phyloP scores from a whole-genome alignment of 2,113 vertebrate species.

The Hypocryptadius cinnamomeus region DNA sequence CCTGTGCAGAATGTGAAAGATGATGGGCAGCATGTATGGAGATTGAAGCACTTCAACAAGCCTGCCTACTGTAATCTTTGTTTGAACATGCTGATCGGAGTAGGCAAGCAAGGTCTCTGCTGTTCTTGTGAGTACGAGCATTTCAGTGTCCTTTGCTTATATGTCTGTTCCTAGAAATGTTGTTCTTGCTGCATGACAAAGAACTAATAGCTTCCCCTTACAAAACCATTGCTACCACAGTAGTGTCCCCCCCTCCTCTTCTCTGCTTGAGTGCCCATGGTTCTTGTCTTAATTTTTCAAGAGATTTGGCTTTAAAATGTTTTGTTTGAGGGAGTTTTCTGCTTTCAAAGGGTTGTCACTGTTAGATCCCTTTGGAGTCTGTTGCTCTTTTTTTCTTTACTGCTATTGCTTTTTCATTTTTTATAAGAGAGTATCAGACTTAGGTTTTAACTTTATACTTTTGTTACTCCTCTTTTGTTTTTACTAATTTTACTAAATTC shows the following conservation, averaged over 20 bases:
- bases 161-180: neutral
- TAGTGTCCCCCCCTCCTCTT: neutral
- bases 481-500: neutral
- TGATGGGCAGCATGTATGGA: slow-evolving; percentile 93
- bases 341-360: neutral
- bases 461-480: neutral
- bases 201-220: neutral
- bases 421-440: neutral
- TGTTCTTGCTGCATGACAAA: neutral
- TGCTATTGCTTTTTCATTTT: neutral
- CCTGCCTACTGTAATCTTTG: slow-evolving; percentile 96
- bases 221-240: neutral
- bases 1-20: slow-evolving; percentile 88
- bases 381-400: neutral
- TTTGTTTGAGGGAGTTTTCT: neutral
- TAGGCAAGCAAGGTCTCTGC: slow-evolving; percentile 92
- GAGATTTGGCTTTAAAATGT: neutral
- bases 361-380: neutral
- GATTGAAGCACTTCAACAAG: slow-evolving; percentile 95
- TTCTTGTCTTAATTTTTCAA: neutral
- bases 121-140: slow-evolving; percentile 84
- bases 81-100: slow-evolving; percentile 91
- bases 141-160: neutral
- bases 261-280: neutral
- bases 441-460: neutral